Evolutionary conservation across 2,888 invertebrate genomes (phyloP).

Genomic region (Osmoderma eremita): DNA sequence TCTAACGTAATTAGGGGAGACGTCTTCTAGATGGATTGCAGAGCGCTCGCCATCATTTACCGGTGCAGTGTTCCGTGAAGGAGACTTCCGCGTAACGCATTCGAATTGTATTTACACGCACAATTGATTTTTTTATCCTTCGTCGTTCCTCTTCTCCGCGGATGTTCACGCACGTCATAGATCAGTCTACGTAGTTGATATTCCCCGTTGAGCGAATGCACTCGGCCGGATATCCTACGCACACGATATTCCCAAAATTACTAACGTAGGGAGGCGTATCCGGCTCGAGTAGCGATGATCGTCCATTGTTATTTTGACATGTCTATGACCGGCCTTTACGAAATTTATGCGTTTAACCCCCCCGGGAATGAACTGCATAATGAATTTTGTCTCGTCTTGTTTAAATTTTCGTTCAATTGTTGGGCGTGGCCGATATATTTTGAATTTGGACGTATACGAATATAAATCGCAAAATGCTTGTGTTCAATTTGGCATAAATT

Average conservation of each 20-base stretch:
- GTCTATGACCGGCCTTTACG: conserved; percentile 35
- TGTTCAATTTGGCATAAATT: neutral
- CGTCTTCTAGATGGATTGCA: conserved; percentile 3
- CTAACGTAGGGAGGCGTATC: conserved; percentile 47
- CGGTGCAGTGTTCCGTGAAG: conserved; percentile 17
- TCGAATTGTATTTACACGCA: conserved; percentile 6
- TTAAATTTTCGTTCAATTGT: conserved; percentile 17
- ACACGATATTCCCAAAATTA: conserved; percentile 53
- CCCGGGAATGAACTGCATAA: conserved; percentile 2
- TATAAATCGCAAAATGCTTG: neutral
- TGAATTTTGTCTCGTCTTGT: conserved; percentile 25
- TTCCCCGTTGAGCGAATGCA: conserved; percentile 46
- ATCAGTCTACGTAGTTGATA: conserved; percentile 44
- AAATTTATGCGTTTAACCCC: conserved; percentile 34
- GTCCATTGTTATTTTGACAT: conserved; percentile 37
- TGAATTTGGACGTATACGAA: neutral
- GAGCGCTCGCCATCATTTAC: conserved; percentile 26
- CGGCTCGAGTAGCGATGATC: conserved; percentile 46
- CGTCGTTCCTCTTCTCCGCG: conserved; percentile 10
- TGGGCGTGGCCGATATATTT: conserved; percentile 5
- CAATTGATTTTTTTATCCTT: conserved; percentile 24
- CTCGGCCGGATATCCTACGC: conserved; percentile 52
- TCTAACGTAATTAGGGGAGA: neutral
- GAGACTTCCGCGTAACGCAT: conserved; percentile 3
- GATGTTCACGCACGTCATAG: conserved; percentile 28